Base-by-base conservation (phyloP, 2,888 invertebrate species). In the Baccha elongata region DNA sequence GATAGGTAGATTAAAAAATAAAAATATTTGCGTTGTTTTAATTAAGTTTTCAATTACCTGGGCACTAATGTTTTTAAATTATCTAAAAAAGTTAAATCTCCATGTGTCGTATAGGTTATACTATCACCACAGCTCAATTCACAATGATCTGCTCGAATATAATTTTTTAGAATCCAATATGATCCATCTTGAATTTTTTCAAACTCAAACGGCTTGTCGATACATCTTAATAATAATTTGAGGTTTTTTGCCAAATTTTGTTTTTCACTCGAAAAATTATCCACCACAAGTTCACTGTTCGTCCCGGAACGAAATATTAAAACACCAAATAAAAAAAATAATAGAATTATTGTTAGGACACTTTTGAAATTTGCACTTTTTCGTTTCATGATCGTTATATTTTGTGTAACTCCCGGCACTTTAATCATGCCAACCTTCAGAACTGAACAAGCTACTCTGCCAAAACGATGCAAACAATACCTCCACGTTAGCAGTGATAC, bases 71-170 rank as follows among this genome's bases (percentile, higher is more conserved):
- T 92, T 81, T 92, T 91, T 79, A 94, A 88, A 88, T 94, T 94
- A 85, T 93, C 93, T 84, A 94, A 91, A 89, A 94, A 94, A 7
- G 93, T 93, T 86, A 91, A 93, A 86, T 94, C 94, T 0, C 93
- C 94, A 87, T 94, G 94, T 0, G 94, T 94, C 10, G 94, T 93
- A 86, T 93, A 94, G 0, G 94, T 94, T 35, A 95, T 92, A 74
- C 92, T 92, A 86, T 93, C 93, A 87, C 92, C 92, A 87, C 94
- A 94, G 52, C 88, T 90, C 60, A 93, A 85, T n/a, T 84, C 62
- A 0, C 85, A 86, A 72, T 91, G 90, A 42, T 90, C 89, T 79
- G 92, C 93, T 10, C 90, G 89, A 71, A 93, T 91, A 86, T 93
- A 92, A 88, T 94, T 94, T 86, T 92, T 92, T 6, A 94, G 88